phyloP scores from a whole-genome alignment of 2,797 vertebrate genomes.

The Poliocrania exsul region DNA sequence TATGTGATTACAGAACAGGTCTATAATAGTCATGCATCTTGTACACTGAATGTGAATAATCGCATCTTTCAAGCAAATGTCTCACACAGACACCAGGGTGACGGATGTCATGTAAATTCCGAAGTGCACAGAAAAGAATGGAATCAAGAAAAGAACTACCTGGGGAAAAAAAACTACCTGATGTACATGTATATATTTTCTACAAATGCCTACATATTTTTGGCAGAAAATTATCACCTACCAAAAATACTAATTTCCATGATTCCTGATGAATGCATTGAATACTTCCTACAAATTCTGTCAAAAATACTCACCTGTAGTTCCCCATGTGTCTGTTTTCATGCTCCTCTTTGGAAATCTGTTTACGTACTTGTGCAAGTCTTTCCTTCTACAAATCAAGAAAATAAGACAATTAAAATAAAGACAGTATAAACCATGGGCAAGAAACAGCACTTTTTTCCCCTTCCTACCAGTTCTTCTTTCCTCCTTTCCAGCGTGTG shows the following conservation, averaged over 20 bases:
- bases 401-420: constrained; percentile 54
- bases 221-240: not conserved
- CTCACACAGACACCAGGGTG: not conserved
- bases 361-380: constrained; percentile 94
- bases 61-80: not conserved
- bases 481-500: constrained; percentile 91
- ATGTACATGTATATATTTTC: not conserved
- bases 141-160: not conserved
- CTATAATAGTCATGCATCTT: not conserved
- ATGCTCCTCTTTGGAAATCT: constrained; percentile 93
- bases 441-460: not conserved
- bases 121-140: not conserved
- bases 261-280: not conserved
- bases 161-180: not conserved
- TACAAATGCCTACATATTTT: not conserved
- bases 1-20: not conserved
- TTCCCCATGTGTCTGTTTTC: constrained; percentile 97
- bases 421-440: not conserved
- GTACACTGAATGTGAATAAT: not conserved
- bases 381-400: constrained; percentile 90
- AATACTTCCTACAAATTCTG: not conserved
- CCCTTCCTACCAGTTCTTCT: constrained; percentile 89
- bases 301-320: constrained; percentile 87
- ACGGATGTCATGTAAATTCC: not conserved
- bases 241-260: not conserved